Conservation (phyloP, 2,888 invertebrate species). For the Dermolepida albohirtum region DNA sequence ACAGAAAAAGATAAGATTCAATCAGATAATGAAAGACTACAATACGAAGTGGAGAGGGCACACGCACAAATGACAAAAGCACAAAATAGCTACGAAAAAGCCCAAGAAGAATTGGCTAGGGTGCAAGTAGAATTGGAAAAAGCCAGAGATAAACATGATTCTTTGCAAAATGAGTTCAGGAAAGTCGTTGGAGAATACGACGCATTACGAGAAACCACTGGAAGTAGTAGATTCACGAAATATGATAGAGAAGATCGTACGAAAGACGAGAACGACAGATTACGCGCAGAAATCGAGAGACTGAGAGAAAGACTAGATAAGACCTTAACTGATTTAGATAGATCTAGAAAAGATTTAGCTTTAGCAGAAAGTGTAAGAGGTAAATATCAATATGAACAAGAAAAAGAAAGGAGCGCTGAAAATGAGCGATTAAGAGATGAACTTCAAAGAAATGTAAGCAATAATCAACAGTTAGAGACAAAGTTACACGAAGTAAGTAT, state of each 20-base stretch:
- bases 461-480: conserved; percentile 78
- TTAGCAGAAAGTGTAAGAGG: conserved; percentile 82
- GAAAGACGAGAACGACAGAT: conserved; percentile 81
- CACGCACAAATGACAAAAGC: conserved; percentile 89
- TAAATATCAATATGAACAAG: conserved; percentile 82
- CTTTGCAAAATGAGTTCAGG: conserved; percentile 83
- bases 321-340: conserved; percentile 82
- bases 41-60: conserved; percentile 87
- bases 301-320: conserved; percentile 84
- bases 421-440: conserved; percentile 81
- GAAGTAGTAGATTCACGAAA: conserved; percentile 77
- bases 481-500: conserved; percentile 83
- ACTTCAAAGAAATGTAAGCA: conserved; percentile 74
- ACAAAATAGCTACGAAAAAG: conserved; percentile 86
- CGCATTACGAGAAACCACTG: conserved; percentile 82
- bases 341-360: conserved; percentile 81
- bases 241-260: conserved; percentile 77
- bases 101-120: conserved; percentile 89
- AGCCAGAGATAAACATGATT: conserved; percentile 91
- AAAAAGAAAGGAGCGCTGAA: conserved; percentile 73
- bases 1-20: conserved; percentile 88
- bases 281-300: conserved; percentile 85
- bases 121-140: conserved; percentile 90
- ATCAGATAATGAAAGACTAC: conserved; percentile 85
- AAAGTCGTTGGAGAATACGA: conserved; percentile 85